Base-by-base conservation (phyloP, 2,888 invertebrate species). In the Hirtodrosophila histrioides region DNA sequence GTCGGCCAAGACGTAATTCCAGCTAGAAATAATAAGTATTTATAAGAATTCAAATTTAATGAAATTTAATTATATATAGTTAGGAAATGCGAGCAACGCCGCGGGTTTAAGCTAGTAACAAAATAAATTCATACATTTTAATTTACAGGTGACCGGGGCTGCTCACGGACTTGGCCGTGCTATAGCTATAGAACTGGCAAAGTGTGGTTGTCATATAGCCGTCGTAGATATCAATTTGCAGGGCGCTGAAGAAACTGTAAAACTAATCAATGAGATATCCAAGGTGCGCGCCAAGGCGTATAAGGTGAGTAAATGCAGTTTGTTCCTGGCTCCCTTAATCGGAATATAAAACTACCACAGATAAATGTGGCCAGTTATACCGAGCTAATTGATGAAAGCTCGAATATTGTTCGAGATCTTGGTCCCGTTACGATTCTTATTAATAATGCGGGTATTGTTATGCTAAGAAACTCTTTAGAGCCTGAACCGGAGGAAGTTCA, bases 371-470 rank as follows among this genome's bases (percentile, higher is more conserved):
- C 79, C 5, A 82, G 80, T 57, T 76, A 75, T 33, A 63, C 71
- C 0, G 79, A 89, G 39, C 55, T 91, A 0, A 33, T 48, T 3
- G 49, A 78, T 3, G 57, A 91, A 0, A 76, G 75, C 23, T 35
- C 62, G 1, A 64, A 88, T 4, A 71, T 92, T 9, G 72, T 60
- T 2, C 54, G 51, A 0, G 89, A 91, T 48, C 61, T 92, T 9
- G 92, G 92, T 0, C 69, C 86, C 0, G 90, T 92, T 0, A 92
- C 92, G 6, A 88, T 92, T 24, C 64, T 92, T 2, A 76, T 92
- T 0, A 92, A 92, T 54, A 92, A 92, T 77, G 92, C 92, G 0
- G 92, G 91, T 0, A 71, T 92, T 9, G 56, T 91, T 12, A 29
- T 88, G 4, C 58, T 82, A 1, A 69, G 67, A 0, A 75, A 80